phyloP scores from a whole-genome alignment of 2,888 invertebrate genomes.

The Neocrepidodera transversa region DNA sequence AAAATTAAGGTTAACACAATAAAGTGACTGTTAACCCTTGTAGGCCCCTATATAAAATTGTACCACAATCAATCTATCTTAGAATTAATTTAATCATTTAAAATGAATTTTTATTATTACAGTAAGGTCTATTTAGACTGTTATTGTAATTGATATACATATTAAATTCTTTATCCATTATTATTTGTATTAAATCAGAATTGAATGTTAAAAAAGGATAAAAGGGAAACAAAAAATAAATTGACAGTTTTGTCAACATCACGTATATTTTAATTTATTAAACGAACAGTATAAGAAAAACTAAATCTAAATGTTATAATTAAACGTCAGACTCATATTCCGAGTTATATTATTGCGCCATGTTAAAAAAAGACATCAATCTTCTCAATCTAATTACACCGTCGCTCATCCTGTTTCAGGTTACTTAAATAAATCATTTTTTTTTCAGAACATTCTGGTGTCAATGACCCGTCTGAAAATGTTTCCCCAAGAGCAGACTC shows the following conservation, averaged over 20 bases:
- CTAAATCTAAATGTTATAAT: constrained; percentile 15
- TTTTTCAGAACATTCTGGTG: constrained; percentile 29
- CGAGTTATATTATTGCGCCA: constrained; percentile 24
- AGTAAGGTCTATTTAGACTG: background rate
- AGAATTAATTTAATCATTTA: constrained; percentile 16
- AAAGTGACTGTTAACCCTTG: constrained; percentile 3
- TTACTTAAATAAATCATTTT: constrained; percentile 51
- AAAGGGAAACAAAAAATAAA: too few species aligned
- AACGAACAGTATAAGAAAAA: too few species aligned
- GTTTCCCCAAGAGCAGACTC: constrained; percentile 35
- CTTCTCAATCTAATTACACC: constrained; percentile 45
- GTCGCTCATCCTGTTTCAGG: constrained; percentile 48
- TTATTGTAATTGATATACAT: constrained; percentile 4
- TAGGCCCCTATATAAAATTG: constrained; percentile 17
- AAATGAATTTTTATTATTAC: constrained; percentile 13
- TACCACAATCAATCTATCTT: constrained; percentile 11
- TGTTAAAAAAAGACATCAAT: constrained; percentile 36
- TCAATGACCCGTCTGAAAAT: constrained; percentile 49
- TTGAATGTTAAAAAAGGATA: too few species aligned
- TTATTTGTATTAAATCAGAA: too few species aligned
- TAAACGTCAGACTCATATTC: constrained; percentile 25
- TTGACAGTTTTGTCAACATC: too few species aligned
- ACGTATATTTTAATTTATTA: too few species aligned
- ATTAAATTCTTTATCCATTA: too few species aligned
- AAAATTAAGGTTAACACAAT: constrained; percentile 11